Percentiles rank a stretch among this genome's conserved stretches.
Evolutionary conservation across 2,888 invertebrate genomes (phyloP).

Genomic region (Diaphora mendica): DNA sequence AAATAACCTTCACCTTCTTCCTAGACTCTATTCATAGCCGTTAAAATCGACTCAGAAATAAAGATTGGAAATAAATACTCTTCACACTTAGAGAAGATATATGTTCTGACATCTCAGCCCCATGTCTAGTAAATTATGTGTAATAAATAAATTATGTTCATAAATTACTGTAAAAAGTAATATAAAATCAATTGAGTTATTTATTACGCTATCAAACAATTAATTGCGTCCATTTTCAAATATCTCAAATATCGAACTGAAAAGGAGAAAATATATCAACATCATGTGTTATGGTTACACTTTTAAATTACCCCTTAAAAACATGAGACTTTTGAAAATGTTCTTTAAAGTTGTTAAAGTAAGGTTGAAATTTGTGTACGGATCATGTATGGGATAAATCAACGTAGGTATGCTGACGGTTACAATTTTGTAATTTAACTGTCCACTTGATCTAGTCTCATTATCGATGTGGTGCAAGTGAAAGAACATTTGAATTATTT

Average conservation of each 20-base stretch:
- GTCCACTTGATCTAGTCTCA: constrained; percentile 76
- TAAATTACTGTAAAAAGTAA: constrained; percentile 21
- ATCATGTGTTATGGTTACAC: constrained; percentile 66
- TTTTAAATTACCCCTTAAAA: constrained; percentile 53
- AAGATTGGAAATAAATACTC: not conserved
- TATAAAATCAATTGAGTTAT: constrained; percentile 44
- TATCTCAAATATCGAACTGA: constrained; percentile 57
- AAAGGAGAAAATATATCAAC: constrained; percentile 69
- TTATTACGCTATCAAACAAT: constrained; percentile 52
- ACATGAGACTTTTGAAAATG: constrained; percentile 13
- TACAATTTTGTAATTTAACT: constrained; percentile 79
- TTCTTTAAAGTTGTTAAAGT: not conserved
- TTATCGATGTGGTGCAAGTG: constrained; percentile 53
- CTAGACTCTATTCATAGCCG: no score
- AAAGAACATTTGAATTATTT: constrained; percentile 13
- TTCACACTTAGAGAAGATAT: not conserved
- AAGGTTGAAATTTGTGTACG: constrained; percentile 35
- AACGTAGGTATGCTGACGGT: constrained; percentile 70
- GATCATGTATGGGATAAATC: constrained; percentile 61
- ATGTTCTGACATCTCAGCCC: not conserved
- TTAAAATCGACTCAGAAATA: not conserved
- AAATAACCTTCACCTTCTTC: no score
- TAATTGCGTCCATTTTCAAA: constrained; percentile 61
- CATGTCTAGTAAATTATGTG: constrained; percentile 2
- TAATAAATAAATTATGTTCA: constrained; percentile 7